Evolutionary conservation across 2,797 vertebrate species (phyloP).

Genomic region (Pteronotus mesoamericanus): DNA sequence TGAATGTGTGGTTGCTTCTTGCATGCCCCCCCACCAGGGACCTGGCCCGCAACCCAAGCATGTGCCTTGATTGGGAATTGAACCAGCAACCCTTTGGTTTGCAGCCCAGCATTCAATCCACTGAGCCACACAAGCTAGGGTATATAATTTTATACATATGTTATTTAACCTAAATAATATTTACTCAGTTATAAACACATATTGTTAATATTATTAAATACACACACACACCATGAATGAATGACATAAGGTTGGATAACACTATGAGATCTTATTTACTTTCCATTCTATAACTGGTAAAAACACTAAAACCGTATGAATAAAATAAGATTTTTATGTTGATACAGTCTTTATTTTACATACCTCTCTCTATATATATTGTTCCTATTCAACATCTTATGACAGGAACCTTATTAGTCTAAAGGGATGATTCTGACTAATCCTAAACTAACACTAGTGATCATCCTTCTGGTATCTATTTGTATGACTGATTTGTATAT

Average conservation of each 20-base stretch:
- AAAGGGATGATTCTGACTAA: background rate
- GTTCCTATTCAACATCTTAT: background rate
- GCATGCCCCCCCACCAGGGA: no score
- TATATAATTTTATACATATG: background rate
- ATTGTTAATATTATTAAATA: background rate
- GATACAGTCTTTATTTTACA: background rate
- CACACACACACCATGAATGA: background rate
- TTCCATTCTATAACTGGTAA: background rate
- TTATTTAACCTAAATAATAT: background rate
- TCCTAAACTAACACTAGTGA: conserved; percentile 10
- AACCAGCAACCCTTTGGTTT: no score
- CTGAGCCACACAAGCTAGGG: no score
- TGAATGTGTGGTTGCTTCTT: no score
- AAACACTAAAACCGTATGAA: background rate
- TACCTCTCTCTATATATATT: background rate
- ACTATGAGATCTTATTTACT: background rate
- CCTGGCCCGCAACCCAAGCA: no score
- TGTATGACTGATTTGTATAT: background rate
- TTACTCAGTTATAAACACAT: background rate
- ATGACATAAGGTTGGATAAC: background rate
- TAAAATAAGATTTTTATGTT: background rate
- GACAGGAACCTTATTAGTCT: background rate
- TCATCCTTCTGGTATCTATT: background rate
- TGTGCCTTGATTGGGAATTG: no score
- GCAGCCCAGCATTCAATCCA: no score